phyloP scores from a whole-genome alignment of 2,888 invertebrate genomes.

The Drosophila cognata region DNA sequence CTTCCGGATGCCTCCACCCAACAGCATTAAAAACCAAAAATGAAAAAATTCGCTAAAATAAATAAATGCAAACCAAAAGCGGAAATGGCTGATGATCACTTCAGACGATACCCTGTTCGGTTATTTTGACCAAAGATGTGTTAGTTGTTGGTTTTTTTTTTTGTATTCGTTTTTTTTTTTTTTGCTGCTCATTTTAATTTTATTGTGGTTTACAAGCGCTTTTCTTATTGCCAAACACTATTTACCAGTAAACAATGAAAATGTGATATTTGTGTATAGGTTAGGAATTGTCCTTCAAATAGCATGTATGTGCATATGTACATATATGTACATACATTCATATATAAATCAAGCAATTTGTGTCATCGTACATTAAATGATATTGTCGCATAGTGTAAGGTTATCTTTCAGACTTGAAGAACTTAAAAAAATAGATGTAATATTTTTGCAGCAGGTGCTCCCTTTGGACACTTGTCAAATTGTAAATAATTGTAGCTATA shows the following conservation, averaged over 20 bases:
- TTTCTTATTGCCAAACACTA: constrained; percentile 20
- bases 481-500: constrained; percentile 39
- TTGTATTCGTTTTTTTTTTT: no score
- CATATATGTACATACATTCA: background rate
- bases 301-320: background rate
- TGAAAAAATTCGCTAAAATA: background rate
- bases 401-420: background rate
- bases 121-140: background rate
- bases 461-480: background rate
- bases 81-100: background rate
- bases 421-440: background rate
- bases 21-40: background rate
- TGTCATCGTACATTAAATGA: constrained; percentile 2
- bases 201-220: constrained; percentile 10
- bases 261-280: background rate
- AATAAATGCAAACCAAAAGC: background rate
- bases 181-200: constrained; percentile 10
- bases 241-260: background rate
- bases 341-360: constrained; percentile 2
- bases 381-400: background rate
- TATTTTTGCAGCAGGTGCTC: background rate
- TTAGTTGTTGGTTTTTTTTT: background rate
- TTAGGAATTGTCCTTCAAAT: constrained; percentile 1
- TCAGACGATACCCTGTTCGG: background rate
- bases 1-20: background rate